Base-by-base conservation (phyloP, 35 echinoderm and acorn worm genomes). In the Patiria miniata region DNA sequence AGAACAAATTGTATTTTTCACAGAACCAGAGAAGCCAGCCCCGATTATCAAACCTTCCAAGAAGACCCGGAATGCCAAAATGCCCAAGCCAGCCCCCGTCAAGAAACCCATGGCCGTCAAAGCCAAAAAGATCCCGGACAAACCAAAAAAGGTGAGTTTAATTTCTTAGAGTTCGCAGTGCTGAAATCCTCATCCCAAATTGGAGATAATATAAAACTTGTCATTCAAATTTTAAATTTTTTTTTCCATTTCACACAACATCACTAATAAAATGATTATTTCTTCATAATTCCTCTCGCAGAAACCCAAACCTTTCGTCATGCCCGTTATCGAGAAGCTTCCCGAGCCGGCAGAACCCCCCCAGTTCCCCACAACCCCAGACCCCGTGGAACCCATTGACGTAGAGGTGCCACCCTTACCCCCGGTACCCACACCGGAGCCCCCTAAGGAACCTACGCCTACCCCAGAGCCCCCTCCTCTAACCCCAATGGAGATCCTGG, bases 401-500 rank as follows among this genome's bases (percentile, higher is more conserved):
- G 39, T 85, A 23, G 83, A 86, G 39, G 86, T 78, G 40, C 17
- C 38, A 39, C 56, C 19, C 34, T 37, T 29, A 16, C 83, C n/a
- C 14, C 19, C 39, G 2, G 12, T 29, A 77, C 39, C 50, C 16
- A 52, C 52, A 36, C 91, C 85, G 34, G 19, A 84, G 51, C 51
- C 58, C 39, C 47, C 69, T 1, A 69, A 88, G 52, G 85, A 68
- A 39, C 61, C 61, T 1, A 51, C 36, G 34, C 78, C 78, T 12
- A 21, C 40, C 77, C 93, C 89, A 53, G 89, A 77, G 65, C 78
- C 83, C 39, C 51, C 83, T 15, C 90, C 68, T 7, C 32, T 80
- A 4, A 40, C 85, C 12, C 39, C 85, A 8, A 16, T 60, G 21
- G 26, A 32, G 65, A 36, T 44, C 8, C 52, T 82, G 23, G 91